Evolutionary conservation across 2,888 invertebrate species (phyloP).

Genomic region (Harpalus rubripes): DNA sequence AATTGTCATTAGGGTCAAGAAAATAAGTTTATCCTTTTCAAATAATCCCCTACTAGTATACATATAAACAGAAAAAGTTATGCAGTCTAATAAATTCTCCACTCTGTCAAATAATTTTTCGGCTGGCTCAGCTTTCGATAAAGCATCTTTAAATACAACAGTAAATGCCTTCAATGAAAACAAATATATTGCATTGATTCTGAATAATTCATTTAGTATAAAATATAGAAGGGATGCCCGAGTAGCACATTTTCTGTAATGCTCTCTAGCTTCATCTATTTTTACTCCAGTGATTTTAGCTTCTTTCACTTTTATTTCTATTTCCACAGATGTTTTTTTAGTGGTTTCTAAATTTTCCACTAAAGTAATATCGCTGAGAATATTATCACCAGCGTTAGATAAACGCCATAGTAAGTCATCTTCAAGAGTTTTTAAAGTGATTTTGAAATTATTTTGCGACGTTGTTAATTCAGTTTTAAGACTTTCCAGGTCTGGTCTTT

Average conservation of each 20-base stretch:
- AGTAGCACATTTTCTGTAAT: slow-evolving; percentile 90
- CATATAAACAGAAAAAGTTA: slow-evolving; percentile 91
- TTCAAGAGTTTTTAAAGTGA: slow-evolving; percentile 92
- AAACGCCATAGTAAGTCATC: slow-evolving; percentile 92
- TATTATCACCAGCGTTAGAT: slow-evolving; percentile 94
- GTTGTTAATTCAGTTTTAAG: slow-evolving; percentile 91
- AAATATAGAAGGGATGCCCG: slow-evolving; percentile 95
- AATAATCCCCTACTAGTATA: slow-evolving; percentile 95
- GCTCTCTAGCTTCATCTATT: slow-evolving; percentile 94
- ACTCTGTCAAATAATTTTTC: slow-evolving; percentile 88
- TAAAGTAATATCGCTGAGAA: slow-evolving; percentile 92
- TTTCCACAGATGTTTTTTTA: slow-evolving; percentile 94
- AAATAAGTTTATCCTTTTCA: slow-evolving; percentile 94
- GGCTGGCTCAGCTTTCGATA: slow-evolving; percentile 83
- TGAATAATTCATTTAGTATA: slow-evolving; percentile 93
- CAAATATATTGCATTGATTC: slow-evolving; percentile 97
- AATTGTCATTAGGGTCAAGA: slow-evolving; percentile 91
- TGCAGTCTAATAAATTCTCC: slow-evolving; percentile 88
- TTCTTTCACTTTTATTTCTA: slow-evolving; percentile 91
- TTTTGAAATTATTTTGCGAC: slow-evolving; percentile 96
- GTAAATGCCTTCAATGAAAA: slow-evolving; percentile 97
- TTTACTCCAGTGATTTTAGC: slow-evolving; percentile 91
- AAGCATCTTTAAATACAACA: slow-evolving; percentile 93
- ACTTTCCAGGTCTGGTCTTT: slow-evolving; percentile 93
- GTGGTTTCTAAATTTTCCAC: slow-evolving; percentile 96